A percentile compares a stretch with the other conserved stretches of the same genome.
These are phyloP conservation scores for Apteryx mantelli DNA, from an alignment of 2,113 vertebrate species.

Conservation along the genomic window DNA sequence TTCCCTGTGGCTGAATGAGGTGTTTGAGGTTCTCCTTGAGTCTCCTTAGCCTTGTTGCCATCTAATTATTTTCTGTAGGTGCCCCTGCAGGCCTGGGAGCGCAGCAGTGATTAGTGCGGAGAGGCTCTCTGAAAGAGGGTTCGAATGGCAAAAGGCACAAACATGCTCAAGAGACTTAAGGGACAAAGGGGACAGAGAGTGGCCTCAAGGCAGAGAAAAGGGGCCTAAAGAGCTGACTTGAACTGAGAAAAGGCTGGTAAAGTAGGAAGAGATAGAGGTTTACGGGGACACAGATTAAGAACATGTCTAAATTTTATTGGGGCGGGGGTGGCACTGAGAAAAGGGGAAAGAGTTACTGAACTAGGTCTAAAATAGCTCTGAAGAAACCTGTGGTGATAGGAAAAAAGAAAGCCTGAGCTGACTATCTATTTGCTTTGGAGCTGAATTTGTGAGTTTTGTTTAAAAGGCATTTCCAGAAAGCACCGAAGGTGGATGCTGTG, in stretches of 20 bases:
- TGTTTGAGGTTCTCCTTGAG: not conserved
- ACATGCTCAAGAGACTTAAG: fast-evolving
- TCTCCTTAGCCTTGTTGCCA: not conserved
- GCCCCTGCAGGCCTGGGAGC: too few species aligned
- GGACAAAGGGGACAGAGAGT: too few species aligned
- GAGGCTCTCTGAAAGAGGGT: too few species aligned
- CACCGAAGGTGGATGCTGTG: not conserved
- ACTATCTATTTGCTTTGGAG: not conserved
- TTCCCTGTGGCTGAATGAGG: not conserved
- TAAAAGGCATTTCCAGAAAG: not conserved
- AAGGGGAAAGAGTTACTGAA: not conserved
- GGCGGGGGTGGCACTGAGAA: not conserved
- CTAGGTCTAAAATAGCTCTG: not conserved
- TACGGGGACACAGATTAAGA: not conserved
- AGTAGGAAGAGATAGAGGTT: too few species aligned
- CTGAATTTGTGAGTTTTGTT: not conserved
- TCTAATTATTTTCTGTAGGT: too few species aligned
- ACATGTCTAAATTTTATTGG: fast-evolving
- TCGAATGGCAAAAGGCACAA: too few species aligned
- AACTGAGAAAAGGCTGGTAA: not conserved
- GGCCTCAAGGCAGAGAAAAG: not conserved
- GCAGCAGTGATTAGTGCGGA: too few species aligned
- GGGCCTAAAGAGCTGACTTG: not conserved
- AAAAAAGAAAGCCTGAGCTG: not conserved
- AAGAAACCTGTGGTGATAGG: not conserved